These are phyloP conservation scores for Acanthornis magna DNA, from an alignment of 2,797 vertebrate species.

Conservation along the genomic window DNA sequence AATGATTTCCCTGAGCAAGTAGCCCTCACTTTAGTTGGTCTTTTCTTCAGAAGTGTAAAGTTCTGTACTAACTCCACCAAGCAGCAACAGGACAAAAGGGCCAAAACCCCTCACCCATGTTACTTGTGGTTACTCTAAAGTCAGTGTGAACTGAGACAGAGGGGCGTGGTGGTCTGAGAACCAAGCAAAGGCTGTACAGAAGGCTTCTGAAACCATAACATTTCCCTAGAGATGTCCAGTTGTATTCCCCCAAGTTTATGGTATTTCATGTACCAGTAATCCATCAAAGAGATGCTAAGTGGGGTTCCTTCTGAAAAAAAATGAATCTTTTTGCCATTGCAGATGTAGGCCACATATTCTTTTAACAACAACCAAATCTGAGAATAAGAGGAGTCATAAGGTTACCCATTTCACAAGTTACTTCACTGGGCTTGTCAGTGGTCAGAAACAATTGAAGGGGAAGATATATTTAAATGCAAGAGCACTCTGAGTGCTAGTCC, in stretches of 20 bases:
- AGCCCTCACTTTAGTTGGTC: neutral
- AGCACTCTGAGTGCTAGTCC: neutral
- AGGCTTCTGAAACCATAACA: neutral
- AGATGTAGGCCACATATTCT: neutral
- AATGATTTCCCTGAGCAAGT: neutral
- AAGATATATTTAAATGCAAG: neutral
- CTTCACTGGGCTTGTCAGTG: neutral
- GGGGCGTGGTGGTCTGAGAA: neutral
- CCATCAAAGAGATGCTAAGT: neutral
- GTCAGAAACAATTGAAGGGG: neutral
- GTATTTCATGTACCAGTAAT: neutral
- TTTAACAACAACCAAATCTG: neutral
- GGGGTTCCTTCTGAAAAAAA: neutral
- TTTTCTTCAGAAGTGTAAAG: neutral
- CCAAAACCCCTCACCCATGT: rapidly evolving
- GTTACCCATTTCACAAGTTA: neutral
- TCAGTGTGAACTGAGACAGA: neutral
- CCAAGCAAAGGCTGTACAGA: neutral
- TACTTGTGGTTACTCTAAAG: neutral
- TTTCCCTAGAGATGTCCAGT: neutral
- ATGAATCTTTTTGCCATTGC: rapidly evolving
- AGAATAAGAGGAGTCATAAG: neutral
- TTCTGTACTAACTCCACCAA: neutral
- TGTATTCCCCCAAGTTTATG: neutral
- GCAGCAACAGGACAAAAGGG: neutral